phyloP scores from a whole-genome alignment of 2,888 invertebrate species.

The Phragmatobia fuliginosa region DNA sequence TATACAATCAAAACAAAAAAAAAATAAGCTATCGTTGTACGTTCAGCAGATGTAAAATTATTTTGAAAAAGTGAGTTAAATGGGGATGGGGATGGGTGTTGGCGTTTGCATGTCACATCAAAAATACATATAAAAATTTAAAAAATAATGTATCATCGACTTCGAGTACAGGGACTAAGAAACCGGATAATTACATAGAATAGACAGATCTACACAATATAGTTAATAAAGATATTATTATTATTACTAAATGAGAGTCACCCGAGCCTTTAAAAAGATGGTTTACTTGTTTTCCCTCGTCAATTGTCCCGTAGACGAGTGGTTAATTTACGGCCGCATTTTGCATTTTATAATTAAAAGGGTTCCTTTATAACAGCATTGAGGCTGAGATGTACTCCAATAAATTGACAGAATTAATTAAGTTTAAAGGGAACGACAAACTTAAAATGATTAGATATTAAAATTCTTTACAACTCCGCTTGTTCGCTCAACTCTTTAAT shows the following conservation, averaged over 20 bases:
- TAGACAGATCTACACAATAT: too few species aligned
- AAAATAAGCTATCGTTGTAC: too few species aligned
- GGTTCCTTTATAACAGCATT: slow-evolving; percentile 45
- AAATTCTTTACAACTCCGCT: background rate
- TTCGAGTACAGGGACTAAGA: too few species aligned
- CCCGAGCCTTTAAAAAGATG: slow-evolving; percentile 20
- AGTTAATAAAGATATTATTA: too few species aligned
- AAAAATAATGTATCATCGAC: too few species aligned
- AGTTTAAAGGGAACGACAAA: slow-evolving; percentile 6
- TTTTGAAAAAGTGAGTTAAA: too few species aligned
- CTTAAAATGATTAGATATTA: slow-evolving; percentile 5
- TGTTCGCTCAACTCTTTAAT: background rate
- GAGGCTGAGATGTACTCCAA: slow-evolving; percentile 21
- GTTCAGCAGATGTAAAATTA: too few species aligned
- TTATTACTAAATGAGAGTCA: too few species aligned
- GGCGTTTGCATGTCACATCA: too few species aligned
- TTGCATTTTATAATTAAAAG: slow-evolving; percentile 63
- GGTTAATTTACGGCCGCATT: slow-evolving; percentile 60
- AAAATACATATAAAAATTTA: too few species aligned
- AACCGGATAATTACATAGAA: too few species aligned
- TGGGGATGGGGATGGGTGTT: too few species aligned
- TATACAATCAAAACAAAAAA: background rate
- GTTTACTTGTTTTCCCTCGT: slow-evolving; percentile 36
- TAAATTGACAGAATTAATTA: slow-evolving; percentile 25
- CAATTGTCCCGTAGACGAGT: slow-evolving; percentile 50